A percentile compares a stretch with the other conserved stretches of the same genome.
phyloP scores from a whole-genome alignment of 2,888 invertebrate genomes.

The Tinea semifulvella region DNA sequence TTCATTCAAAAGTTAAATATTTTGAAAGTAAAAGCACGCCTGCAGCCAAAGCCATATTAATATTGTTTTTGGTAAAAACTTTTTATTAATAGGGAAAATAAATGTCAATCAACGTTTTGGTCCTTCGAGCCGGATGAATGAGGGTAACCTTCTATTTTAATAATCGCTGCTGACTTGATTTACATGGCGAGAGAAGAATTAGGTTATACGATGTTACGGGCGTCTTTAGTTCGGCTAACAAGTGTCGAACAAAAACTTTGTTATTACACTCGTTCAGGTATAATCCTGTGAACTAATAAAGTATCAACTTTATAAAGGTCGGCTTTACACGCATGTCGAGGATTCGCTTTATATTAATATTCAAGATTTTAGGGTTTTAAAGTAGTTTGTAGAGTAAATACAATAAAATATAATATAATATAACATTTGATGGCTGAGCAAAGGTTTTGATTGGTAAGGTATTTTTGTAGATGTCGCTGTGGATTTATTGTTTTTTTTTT shows the following conservation, averaged over 20 bases:
- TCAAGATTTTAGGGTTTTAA: not conserved
- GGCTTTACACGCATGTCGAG: not conserved
- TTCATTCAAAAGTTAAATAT: too few species aligned
- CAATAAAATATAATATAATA: not conserved
- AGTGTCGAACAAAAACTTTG: not conserved
- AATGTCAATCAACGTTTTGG: too few species aligned
- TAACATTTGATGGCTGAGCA: not conserved
- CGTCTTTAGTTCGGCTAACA: not conserved
- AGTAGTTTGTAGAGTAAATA: not conserved
- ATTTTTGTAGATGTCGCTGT: too few species aligned
- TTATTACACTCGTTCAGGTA: constrained; percentile 1
- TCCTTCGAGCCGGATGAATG: too few species aligned
- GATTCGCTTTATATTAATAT: constrained; percentile 6
- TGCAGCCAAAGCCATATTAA: too few species aligned
- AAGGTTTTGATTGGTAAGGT: too few species aligned
- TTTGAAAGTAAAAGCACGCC: too few species aligned
- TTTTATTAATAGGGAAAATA: too few species aligned
- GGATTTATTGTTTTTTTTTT: too few species aligned
- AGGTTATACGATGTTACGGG: not conserved
- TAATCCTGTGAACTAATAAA: constrained; percentile 8
- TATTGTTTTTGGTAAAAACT: too few species aligned
- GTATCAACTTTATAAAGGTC: constrained; percentile 6
- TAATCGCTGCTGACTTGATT: not conserved
- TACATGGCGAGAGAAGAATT: constrained; percentile 5
- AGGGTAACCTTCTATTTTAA: constrained; percentile 8